phyloP scores from a whole-genome alignment of 1,140 invertebrate genomes.

The Ceratina australensis region DNA sequence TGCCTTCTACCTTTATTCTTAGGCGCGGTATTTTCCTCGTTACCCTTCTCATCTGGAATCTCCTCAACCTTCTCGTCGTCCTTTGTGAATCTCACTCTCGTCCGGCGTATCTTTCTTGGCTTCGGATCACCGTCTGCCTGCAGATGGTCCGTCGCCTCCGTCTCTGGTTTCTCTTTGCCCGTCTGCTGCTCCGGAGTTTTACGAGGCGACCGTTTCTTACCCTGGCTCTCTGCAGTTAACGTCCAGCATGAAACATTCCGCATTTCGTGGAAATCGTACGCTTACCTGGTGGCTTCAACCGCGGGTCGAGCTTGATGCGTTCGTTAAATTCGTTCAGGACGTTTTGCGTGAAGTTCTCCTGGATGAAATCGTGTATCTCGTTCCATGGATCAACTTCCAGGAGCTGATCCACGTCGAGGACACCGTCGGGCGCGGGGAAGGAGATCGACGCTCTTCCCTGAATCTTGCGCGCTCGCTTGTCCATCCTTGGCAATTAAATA shows the following conservation, averaged over 20 bases:
- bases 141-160: not conserved
- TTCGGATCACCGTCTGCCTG: not conserved
- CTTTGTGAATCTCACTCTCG: not conserved
- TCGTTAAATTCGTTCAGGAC: slow-evolving; percentile 29
- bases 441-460: slow-evolving; percentile 42
- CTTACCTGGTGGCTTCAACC: slow-evolving; percentile 14
- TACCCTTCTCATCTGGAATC: not conserved
- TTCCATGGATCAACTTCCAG: slow-evolving; percentile 7
- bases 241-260: not conserved
- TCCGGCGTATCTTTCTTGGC: not conserved
- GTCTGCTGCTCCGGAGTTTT: not conserved
- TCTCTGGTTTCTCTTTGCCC: not conserved
- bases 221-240: not conserved
- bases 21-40: too few species aligned
- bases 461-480: not conserved
- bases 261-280: not conserved
- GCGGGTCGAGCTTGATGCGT: not conserved
- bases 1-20: not conserved
- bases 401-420: slow-evolving; percentile 37
- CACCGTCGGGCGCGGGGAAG: slow-evolving; percentile 10
- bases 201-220: not conserved
- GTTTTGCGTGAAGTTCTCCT: not conserved
- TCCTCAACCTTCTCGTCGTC: too few species aligned
- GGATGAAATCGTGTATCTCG: slow-evolving; percentile 18
- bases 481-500: slow-evolving; percentile 22